These are phyloP conservation scores for Sinocyclocheilus maitianheensis DNA, from an alignment of 2,113 vertebrate genomes.

Conservation along the genomic window DNA sequence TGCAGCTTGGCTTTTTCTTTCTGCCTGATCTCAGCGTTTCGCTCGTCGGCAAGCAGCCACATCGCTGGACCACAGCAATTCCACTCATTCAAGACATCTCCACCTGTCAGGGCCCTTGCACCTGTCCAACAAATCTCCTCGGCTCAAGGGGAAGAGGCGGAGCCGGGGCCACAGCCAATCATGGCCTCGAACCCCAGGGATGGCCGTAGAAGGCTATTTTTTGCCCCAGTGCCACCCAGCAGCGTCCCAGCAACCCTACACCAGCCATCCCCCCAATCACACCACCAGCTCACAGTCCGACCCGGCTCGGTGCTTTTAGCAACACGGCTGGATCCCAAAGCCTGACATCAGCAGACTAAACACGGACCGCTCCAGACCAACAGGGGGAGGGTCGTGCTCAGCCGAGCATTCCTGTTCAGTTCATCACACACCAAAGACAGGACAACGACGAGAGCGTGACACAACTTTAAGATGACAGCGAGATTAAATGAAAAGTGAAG, in stretches of 20 bases:
- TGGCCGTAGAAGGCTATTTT: slow-evolving; percentile 79
- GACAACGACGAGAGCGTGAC: background rate
- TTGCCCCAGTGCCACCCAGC: slow-evolving; percentile 46
- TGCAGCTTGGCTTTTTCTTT: slow-evolving; percentile 64
- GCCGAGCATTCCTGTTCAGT: background rate
- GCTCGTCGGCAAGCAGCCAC: slow-evolving; percentile 62
- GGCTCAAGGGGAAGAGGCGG: slow-evolving; percentile 44
- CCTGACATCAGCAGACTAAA: slow-evolving; percentile 44
- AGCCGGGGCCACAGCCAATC: slow-evolving; percentile 66
- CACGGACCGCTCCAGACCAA: background rate
- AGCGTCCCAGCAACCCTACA: slow-evolving; percentile 31
- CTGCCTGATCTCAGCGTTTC: slow-evolving; percentile 70
- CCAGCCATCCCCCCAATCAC: slow-evolving; percentile 22
- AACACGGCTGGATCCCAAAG: background rate
- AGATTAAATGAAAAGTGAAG: background rate
- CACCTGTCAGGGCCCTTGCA: slow-evolving; percentile 71
- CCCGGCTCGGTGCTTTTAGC: slow-evolving; percentile 40
- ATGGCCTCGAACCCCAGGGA: slow-evolving; percentile 52
- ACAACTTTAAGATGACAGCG: background rate
- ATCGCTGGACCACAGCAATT: slow-evolving; percentile 68
- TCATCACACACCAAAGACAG: slow-evolving; percentile 39
- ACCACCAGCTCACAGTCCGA: slow-evolving; percentile 42
- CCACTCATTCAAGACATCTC: slow-evolving; percentile 72
- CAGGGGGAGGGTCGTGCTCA: slow-evolving; percentile 12
- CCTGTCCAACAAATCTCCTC: slow-evolving; percentile 60